Conservation (phyloP, 2,888 invertebrate genomes). For the Theodoxus fluviatilis region DNA sequence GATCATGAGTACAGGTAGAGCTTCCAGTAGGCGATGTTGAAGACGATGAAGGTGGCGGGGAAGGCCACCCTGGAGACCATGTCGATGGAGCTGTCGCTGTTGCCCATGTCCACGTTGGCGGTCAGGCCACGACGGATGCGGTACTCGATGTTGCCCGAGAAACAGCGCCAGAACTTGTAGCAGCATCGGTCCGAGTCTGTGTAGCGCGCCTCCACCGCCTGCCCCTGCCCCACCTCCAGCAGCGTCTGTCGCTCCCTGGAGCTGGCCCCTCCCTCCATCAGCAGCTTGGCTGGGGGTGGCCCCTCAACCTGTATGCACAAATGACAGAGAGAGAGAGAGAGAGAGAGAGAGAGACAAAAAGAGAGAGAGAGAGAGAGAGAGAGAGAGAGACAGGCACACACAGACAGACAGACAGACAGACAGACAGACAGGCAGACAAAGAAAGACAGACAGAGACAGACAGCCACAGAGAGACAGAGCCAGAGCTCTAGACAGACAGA, state of each 20-base stretch:
- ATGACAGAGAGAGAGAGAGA: background rate
- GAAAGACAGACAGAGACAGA: background rate
- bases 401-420: slow-evolving; percentile 3
- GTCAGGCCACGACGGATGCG: slow-evolving; percentile 27
- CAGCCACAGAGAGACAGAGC: no score
- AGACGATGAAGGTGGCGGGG: slow-evolving; percentile 84
- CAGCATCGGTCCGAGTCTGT: slow-evolving; percentile 24
- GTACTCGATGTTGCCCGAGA: slow-evolving; percentile 47
- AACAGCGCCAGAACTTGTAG: slow-evolving; percentile 42
- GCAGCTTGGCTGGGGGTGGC: slow-evolving; percentile 25
- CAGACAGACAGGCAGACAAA: slow-evolving; percentile 14
- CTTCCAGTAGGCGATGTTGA: slow-evolving; percentile 87
- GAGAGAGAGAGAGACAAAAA: background rate
- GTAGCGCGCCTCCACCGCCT: background rate
- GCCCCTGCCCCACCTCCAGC: slow-evolving; percentile 24
- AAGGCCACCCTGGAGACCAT: slow-evolving; percentile 80
- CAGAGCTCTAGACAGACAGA: no score
- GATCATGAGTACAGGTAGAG: slow-evolving; percentile 47
- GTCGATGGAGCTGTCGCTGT: slow-evolving; percentile 83
- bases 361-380: background rate
- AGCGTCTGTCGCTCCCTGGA: slow-evolving; percentile 30
- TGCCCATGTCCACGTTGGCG: slow-evolving; percentile 60
- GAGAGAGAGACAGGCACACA: background rate
- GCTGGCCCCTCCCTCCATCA: slow-evolving; percentile 22
- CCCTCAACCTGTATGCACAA: background rate